Evolutionary conservation across 2,888 invertebrate genomes (phyloP).

Genomic region (Antitype chi): DNA sequence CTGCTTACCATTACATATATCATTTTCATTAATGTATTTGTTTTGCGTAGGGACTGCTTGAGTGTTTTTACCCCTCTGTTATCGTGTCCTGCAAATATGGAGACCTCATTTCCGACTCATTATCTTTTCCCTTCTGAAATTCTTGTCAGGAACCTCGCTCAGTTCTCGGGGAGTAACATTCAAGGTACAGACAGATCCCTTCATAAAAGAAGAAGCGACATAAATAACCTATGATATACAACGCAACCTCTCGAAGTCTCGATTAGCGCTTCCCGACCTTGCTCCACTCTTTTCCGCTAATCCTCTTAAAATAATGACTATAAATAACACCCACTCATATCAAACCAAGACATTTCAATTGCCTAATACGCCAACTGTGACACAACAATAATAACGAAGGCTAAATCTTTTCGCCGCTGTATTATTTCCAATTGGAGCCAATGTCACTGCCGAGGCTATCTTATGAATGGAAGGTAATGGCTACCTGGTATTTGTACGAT

Average conservation of each 20-base stretch:
- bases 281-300: constrained; percentile 2
- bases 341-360: constrained; percentile 63
- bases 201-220: background rate
- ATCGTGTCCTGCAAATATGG: background rate
- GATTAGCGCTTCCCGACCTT: background rate
- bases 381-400: constrained; percentile 67
- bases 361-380: constrained; percentile 66
- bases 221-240: background rate
- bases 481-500: constrained; percentile 38
- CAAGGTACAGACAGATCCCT: background rate
- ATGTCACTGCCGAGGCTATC: constrained; percentile 75
- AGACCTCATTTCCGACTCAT: background rate
- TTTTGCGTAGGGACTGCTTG: background rate
- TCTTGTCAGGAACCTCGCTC: background rate
- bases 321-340: constrained; percentile 37
- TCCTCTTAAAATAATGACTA: constrained; percentile 29
- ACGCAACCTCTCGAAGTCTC: background rate
- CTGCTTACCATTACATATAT: too few species aligned
- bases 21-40: background rate
- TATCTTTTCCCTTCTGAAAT: background rate
- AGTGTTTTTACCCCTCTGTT: background rate
- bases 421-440: constrained; percentile 75
- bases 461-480: constrained; percentile 61
- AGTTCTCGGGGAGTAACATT: too few species aligned
- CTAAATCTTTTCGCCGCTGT: constrained; percentile 70